These are phyloP conservation scores for Lasioglossum marginatum DNA, from an alignment of 2,888 invertebrate genomes.

Conservation along the genomic window DNA sequence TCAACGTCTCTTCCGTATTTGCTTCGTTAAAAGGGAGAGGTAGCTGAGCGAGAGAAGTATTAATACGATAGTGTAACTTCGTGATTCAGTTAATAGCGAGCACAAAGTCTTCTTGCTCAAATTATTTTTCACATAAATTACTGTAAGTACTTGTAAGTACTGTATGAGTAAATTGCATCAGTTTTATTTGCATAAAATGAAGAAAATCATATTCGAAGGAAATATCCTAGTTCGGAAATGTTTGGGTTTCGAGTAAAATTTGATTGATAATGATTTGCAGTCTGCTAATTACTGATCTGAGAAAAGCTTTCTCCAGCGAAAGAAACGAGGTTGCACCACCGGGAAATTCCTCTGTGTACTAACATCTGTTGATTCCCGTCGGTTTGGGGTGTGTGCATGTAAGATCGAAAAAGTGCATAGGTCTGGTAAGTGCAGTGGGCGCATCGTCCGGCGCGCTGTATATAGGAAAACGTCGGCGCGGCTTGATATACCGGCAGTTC, in stretches of 20 bases:
- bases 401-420: neutral
- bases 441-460: neutral
- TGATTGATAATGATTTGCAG: neutral
- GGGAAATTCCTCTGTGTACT: neutral
- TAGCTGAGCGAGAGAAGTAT: neutral
- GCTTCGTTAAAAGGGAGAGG: neutral
- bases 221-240: too few relatives aligned
- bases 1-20: neutral
- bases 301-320: too few relatives aligned
- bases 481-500: slow-evolving; percentile 69
- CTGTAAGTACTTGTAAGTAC: too few relatives aligned
- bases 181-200: too few relatives aligned
- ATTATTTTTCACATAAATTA: too few relatives aligned
- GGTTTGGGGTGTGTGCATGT: neutral
- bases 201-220: too few relatives aligned
- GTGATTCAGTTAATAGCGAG: neutral
- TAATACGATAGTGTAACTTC: neutral
- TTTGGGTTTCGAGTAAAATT: neutral
- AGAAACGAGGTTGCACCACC: neutral
- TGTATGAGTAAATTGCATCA: too few relatives aligned
- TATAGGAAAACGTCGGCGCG: slow-evolving; percentile 59
- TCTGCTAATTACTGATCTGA: neutral
- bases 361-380: neutral
- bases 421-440: neutral
- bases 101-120: too few relatives aligned